Evolutionary conservation across 1,140 invertebrate genomes (phyloP).

Genomic region (Brachionus asplanchnoidis): DNA sequence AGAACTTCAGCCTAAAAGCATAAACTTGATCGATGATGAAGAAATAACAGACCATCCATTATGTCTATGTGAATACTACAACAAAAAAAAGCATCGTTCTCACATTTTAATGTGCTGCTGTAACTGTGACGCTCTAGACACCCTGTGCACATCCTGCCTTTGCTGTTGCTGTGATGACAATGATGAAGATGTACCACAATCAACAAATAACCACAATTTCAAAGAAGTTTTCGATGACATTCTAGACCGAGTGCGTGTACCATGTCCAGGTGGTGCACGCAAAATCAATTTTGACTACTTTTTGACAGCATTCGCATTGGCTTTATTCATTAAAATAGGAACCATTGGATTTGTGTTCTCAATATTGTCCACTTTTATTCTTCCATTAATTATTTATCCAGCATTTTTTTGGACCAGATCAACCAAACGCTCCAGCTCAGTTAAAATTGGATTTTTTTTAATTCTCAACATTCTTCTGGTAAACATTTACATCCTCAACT

Average conservation of each 20-base stretch:
- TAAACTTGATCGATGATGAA: neutral
- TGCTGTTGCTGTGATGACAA: constrained; percentile 13
- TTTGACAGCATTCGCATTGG: neutral
- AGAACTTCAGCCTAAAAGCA: neutral
- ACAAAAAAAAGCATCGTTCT: neutral
- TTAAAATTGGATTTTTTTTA: constrained; percentile 10
- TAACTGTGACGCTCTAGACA: constrained; percentile 21
- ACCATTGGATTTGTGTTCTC: neutral
- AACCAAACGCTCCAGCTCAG: neutral
- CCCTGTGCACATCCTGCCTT: neutral
- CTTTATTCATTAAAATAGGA: neutral
- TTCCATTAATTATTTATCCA: constrained; percentile 7
- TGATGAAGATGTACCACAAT: neutral
- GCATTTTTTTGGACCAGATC: neutral
- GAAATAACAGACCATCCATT: neutral
- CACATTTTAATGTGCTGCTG: constrained; percentile 38
- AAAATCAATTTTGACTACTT: constrained; percentile 18
- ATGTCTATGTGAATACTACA: constrained; percentile 36
- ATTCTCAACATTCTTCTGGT: neutral
- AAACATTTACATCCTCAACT: neutral
- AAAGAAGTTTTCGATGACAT: neutral
- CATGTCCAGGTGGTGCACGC: constrained; percentile 23
- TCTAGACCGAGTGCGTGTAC: neutral
- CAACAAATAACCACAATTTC: neutral
- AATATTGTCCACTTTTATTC: neutral